Percentiles rank a stretch among this genome's conserved stretches.
Evolutionary conservation across 2,113 vertebrate genomes (phyloP).

Genomic region (Brachyhypopomus gauderio): DNA sequence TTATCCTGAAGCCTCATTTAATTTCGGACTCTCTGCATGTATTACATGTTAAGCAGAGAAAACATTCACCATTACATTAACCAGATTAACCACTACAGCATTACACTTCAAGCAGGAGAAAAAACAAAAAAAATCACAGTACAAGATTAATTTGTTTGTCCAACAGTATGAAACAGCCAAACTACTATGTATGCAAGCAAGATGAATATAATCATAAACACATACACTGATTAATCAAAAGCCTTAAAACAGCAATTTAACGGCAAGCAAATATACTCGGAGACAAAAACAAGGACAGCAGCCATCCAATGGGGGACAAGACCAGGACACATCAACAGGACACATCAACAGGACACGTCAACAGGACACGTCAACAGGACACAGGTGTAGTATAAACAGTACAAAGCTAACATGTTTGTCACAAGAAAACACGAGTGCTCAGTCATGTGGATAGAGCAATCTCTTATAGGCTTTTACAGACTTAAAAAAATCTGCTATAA

Average conservation of each 20-base stretch:
- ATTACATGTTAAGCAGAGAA: not conserved
- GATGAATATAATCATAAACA: not conserved
- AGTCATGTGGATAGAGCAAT: conserved; percentile 19
- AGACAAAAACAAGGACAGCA: not conserved
- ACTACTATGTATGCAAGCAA: not conserved
- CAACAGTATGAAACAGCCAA: not conserved
- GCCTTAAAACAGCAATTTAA: not conserved
- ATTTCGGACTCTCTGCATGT: conserved; percentile 1
- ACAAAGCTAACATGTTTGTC: conserved; percentile 44
- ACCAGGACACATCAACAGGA: conserved; percentile 23
- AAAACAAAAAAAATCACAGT: not conserved
- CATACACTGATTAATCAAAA: not conserved
- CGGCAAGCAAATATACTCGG: not conserved
- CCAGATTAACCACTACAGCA: not conserved
- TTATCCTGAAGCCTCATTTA: conserved; percentile 16
- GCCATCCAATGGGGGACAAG: not conserved
- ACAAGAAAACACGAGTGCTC: conserved; percentile 55
- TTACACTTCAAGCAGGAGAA: not conserved
- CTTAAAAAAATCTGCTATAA: not conserved
- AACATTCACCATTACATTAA: not conserved
- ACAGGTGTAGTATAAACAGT: conserved; percentile 36
- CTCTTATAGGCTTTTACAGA: conserved; percentile 45
- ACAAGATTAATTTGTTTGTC: not conserved
- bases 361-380: too few relatives aligned
- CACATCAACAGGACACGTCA: too few relatives aligned